phyloP scores from a whole-genome alignment of 2,888 invertebrate species.

The Eurytoma adleriae region DNA sequence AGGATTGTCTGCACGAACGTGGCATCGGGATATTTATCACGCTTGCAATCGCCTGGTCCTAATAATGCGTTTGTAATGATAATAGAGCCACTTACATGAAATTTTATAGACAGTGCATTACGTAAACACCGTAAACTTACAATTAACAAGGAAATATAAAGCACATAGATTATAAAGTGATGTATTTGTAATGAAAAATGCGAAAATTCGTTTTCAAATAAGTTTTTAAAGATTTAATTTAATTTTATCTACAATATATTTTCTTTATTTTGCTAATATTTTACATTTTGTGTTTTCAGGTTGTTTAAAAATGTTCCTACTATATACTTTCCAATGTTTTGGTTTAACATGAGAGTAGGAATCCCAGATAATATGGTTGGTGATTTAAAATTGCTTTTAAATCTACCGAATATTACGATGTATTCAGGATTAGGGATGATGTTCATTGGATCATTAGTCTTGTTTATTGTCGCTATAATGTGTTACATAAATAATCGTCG shows the following conservation, averaged over 20 bases:
- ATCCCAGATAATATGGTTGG: constrained; percentile 79
- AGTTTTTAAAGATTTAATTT: no score
- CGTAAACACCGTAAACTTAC: constrained; percentile 2
- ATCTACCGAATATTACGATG: constrained; percentile 78
- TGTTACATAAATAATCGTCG: constrained; percentile 63
- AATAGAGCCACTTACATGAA: not conserved
- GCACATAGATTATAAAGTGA: not conserved
- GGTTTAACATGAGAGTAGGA: constrained; percentile 85
- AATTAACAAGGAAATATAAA: not conserved
- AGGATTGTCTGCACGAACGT: not conserved
- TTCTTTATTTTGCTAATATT: not conserved
- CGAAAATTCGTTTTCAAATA: no score
- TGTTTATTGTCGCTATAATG: constrained; percentile 61
- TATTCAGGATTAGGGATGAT: constrained; percentile 77
- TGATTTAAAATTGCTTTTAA: constrained; percentile 78
- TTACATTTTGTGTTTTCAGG: constrained; percentile 74
- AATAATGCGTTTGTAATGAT: not conserved
- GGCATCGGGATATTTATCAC: constrained; percentile 8
- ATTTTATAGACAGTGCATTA: constrained; percentile 7
- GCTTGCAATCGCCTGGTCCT: not conserved
- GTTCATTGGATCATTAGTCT: constrained; percentile 72
- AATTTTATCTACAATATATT: not conserved
- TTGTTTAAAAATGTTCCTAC: constrained; percentile 82
- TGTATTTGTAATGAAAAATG: not conserved
- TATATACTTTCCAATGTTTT: constrained; percentile 86